Evolutionary conservation across 92 coral and sea anemone genomes (phyloP).

Genomic region (Zoanthus sociatus): DNA sequence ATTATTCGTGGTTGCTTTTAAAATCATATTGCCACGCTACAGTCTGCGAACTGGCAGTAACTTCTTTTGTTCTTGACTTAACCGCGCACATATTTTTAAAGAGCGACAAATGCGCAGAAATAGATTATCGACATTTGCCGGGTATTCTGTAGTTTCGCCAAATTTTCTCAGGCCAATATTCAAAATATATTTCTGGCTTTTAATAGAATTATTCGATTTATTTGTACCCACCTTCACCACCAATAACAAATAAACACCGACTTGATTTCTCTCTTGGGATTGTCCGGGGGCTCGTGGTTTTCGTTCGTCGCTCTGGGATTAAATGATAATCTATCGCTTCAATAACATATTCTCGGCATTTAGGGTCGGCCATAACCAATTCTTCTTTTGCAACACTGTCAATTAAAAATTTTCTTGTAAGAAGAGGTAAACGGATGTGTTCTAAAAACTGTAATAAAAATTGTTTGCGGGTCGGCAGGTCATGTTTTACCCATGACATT

Average conservation of each 20-base stretch:
- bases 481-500: slow-evolving; percentile 84
- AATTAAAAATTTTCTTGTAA: slow-evolving; percentile 91
- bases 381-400: slow-evolving; percentile 92
- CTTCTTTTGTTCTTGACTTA: no score
- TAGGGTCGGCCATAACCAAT: slow-evolving; percentile 77
- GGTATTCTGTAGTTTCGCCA: no score
- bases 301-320: slow-evolving; percentile 88
- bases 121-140: no score
- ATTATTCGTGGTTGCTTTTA: no score
- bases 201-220: slow-evolving; percentile 6
- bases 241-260: slow-evolving; percentile 86
- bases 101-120: no score
- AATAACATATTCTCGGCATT: slow-evolving; percentile 83
- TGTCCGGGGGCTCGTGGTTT: slow-evolving; percentile 67
- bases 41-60: no score
- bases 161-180: slow-evolving; percentile 35
- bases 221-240: slow-evolving; percentile 90
- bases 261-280: slow-evolving; percentile 90
- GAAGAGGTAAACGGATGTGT: slow-evolving; percentile 89
- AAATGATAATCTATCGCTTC: slow-evolving; percentile 96
- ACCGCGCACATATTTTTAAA: no score
- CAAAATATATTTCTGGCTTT: background rate
- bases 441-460: slow-evolving; percentile 76
- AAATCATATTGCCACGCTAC: no score
- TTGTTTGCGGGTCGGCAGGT: slow-evolving; percentile 67